Evolutionary conservation across 2,888 invertebrate genomes (phyloP), one percentile per base, ranked within the genome.

Genomic region (Theodoxus fluviatilis): DNA sequence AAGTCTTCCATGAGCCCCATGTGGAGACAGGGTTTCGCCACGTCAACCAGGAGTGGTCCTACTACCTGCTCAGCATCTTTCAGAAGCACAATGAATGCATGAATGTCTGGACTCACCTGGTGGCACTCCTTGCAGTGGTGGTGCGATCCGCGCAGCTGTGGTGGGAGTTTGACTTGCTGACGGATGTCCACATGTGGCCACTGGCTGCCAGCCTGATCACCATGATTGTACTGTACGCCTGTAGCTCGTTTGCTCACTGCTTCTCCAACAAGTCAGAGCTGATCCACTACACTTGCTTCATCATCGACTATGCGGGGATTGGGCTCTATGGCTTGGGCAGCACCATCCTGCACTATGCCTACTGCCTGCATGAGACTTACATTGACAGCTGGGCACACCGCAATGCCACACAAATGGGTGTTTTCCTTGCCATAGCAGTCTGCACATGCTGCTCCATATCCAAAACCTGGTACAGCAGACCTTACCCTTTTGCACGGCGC

Each of bases 291-390:
- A 81, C 83, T 4, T 82, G 84, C 37, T 87, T 86, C 75, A 85
- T 86, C 81, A 73, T 85, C 33, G 86, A 87, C 73, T 86, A 86
- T 75, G 83, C 84, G 35, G 86, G 85, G 33, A 85, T 86, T 49
- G 86, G 86, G n/a, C 72, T 86, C 68, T 86, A 85, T 75, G 85
- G 85, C n/a, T 75, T 85, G 12, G 85, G 86, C n/a, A 84, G 85
- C 72, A 81, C 81, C 28, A 80, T 85, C 40, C 76, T 84, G n/a
- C 86, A 86, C 73, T 81, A 83, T 63, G 77, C 78, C 64, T 86
- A 86, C 73, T 83, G 84, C 68, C 78, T 80, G 66, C 80, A 84
- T 61, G 76, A 79, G 40, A 71, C 76, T 40, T 75, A 85, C 37
- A 77, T 82, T 38, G 74, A 78, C 37, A 74, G 76, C 2, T 72